A percentile compares a stretch with the other conserved stretches of the same genome.
Conservation (phyloP, 2,113 vertebrate genomes). For the Chrysemys picta region DNA sequence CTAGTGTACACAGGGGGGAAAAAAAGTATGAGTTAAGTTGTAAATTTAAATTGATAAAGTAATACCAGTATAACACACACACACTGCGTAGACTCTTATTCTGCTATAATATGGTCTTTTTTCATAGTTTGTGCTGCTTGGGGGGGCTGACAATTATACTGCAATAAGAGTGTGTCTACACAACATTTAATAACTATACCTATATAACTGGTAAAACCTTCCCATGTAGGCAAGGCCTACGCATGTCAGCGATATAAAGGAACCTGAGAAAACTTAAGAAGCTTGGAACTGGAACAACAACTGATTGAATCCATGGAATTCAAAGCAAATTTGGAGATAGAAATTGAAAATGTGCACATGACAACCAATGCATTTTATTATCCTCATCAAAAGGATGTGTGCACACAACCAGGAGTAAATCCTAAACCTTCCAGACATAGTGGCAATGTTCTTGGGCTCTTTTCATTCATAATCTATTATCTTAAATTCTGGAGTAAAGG, state of each 20-base stretch:
- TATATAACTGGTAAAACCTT: background rate
- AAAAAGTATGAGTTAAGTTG: background rate
- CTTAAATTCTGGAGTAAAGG: background rate
- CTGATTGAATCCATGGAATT: background rate
- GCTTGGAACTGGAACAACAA: background rate
- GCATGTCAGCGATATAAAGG: background rate
- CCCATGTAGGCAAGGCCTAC: background rate
- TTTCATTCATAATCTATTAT: background rate
- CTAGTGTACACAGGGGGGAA: background rate
- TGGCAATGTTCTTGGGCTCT: background rate
- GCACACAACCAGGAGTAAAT: background rate
- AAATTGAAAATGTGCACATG: background rate
- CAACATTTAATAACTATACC: background rate
- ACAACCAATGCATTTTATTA: background rate
- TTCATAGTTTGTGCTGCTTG: too few relatives aligned
- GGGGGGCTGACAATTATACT: rapidly evolving
- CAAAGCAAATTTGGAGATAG: rapidly evolving
- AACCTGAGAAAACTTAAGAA: background rate
- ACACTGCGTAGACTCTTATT: background rate
- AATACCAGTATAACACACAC: background rate
- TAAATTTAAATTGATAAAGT: background rate
- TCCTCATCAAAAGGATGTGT: rapidly evolving
- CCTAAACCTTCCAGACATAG: background rate
- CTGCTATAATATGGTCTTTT: background rate
- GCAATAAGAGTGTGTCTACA: background rate